A percentile compares a stretch with the other conserved stretches of the same genome.
Evolutionary conservation across 2,888 invertebrate genomes (phyloP).

Genomic region (Thumatha senex): DNA sequence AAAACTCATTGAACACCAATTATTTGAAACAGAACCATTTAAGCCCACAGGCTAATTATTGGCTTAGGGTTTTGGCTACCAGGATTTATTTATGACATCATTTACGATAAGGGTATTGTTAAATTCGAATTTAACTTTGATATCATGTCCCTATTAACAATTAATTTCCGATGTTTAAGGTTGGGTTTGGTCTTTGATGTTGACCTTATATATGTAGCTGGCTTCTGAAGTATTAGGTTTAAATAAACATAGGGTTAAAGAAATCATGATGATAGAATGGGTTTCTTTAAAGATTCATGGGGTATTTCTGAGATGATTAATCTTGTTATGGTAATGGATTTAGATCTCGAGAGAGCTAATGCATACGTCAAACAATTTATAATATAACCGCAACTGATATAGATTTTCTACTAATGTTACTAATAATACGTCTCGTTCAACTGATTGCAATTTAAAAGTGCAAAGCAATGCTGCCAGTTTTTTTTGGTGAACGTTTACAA

Average conservation of each 20-base stretch:
- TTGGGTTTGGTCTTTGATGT: slow-evolving; percentile 18
- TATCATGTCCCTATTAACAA: slow-evolving; percentile 50
- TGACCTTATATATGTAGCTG: slow-evolving; percentile 8
- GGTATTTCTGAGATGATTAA: not conserved
- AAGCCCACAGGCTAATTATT: slow-evolving; percentile 30
- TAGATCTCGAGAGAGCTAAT: not conserved
- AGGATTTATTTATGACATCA: slow-evolving; percentile 38
- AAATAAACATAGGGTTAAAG: not conserved
- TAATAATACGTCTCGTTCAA: too few species aligned
- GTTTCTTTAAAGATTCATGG: not conserved
- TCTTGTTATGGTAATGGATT: too few species aligned
- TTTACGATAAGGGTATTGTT: slow-evolving; percentile 35
- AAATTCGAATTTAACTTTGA: slow-evolving; percentile 50
- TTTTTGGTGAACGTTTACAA: too few species aligned
- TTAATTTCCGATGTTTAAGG: slow-evolving; percentile 53
- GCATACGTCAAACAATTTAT: too few species aligned
- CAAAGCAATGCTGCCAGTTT: too few species aligned
- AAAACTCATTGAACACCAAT: slow-evolving; percentile 17
- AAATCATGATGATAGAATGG: not conserved
- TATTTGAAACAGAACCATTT: slow-evolving; percentile 27
- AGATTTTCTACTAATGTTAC: too few species aligned
- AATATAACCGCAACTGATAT: too few species aligned
- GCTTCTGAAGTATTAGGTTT: slow-evolving; percentile 3
- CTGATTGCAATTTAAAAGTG: too few species aligned
- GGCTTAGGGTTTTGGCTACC: slow-evolving; percentile 27